A percentile compares a stretch with the other conserved stretches of the same genome.
These are phyloP conservation scores for Agrochola litura DNA, from an alignment of 2,888 invertebrate species.

Conservation along the genomic window DNA sequence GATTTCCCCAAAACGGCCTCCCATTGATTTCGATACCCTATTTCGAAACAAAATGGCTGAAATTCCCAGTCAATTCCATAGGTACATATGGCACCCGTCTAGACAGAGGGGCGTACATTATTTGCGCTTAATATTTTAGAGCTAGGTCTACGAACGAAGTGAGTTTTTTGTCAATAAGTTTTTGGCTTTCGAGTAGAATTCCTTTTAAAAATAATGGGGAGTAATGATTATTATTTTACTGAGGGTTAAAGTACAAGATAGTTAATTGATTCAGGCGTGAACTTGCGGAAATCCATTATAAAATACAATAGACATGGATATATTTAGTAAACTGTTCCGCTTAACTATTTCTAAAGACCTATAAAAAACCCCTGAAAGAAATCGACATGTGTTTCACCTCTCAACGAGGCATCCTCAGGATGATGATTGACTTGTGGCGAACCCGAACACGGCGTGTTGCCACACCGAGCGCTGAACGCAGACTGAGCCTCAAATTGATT, in stretches of 20 bases:
- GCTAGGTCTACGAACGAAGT: background rate
- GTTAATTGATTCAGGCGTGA: too few species aligned
- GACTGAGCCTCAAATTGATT: background rate
- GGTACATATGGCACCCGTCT: slow-evolving; percentile 32
- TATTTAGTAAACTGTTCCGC: too few species aligned
- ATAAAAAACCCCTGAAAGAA: too few species aligned
- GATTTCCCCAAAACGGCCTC: slow-evolving; percentile 2
- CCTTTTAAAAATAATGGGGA: background rate
- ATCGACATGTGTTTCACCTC: too few species aligned
- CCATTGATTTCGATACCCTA: slow-evolving; percentile 19
- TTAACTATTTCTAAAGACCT: too few species aligned
- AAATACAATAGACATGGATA: too few species aligned
- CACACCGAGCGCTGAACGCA: too few species aligned
- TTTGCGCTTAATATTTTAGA: slow-evolving; percentile 30
- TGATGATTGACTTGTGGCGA: too few species aligned
- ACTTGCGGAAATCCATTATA: too few species aligned
- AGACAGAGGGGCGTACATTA: slow-evolving; percentile 33
- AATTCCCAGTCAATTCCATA: slow-evolving; percentile 27
- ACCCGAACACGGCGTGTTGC: too few species aligned
- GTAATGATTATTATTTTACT: background rate
- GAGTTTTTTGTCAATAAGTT: background rate
- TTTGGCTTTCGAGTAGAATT: slow-evolving; percentile 2
- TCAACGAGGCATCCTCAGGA: too few species aligned
- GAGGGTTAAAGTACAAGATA: background rate
- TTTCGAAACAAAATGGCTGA: slow-evolving; percentile 31